Evolutionary conservation across 2,797 vertebrate species (phyloP), one percentile per base, ranked within the genome.

Genomic region (Melanotaenia parkinsoni): DNA sequence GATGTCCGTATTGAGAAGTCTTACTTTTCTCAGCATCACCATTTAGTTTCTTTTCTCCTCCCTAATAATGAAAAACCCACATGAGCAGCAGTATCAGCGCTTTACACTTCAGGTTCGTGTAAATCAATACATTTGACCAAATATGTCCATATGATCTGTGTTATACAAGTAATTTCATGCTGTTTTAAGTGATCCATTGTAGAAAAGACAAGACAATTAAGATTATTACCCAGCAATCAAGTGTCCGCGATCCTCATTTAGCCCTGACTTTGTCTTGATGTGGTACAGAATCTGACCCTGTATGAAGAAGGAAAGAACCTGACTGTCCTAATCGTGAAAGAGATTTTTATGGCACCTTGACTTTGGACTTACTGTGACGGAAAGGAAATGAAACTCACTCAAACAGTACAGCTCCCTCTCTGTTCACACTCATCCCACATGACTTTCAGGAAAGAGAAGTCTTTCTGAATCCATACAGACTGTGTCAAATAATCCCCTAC

Each of bases 301-400:
- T 38, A 54, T 74, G 50, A 76, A 65, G 61, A 73, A 86, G 81
- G 67, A 86, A 78, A 71, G 88, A 76, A 47, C 43, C 22, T 56
- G 1, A 45, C 32, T 14, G 47, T 67, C 12, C 51, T 71, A 45
- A 28, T 13, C 53, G 40, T 68, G 60, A 63, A 72, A 13, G 0
- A 65, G 18, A 38, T 65, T 94, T 54, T 94, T 95, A 95, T 93
- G 84, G 74, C 62, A 65, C 79, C 90, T 92, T 83, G 93, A 94
- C 93, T 95, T 95, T 94, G 93, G 77, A 87, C 92, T 1, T 4
- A 24, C 56, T 54, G 53, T 37, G 56, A 51, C 12, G 24, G 3
- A 43, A 47, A 71, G 63, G 58, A 73, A 76, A 60, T 45, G 35
- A 83, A 79, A 67, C 33, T 47, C 13, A 67, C 5, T 3, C 1